Evolutionary conservation across 2,797 vertebrate species (phyloP).

Genomic region (Sebastes reedi): DNA sequence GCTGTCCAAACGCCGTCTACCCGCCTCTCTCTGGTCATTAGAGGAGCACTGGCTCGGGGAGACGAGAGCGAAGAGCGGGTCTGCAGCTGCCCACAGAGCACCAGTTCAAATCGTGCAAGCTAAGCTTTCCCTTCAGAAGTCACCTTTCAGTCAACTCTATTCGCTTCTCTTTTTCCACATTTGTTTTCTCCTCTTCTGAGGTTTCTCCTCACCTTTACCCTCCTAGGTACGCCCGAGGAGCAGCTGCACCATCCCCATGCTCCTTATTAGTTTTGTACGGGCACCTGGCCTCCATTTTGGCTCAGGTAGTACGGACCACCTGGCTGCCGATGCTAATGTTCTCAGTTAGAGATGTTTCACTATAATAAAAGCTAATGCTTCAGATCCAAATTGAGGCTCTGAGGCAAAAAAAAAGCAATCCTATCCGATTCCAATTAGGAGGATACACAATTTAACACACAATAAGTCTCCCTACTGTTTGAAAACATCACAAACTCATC

Average conservation of each 20-base stretch:
- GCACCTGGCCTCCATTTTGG: constrained; percentile 55
- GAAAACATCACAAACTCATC: constrained; percentile 1
- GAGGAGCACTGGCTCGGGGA: constrained; percentile 4
- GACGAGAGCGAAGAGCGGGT: constrained; percentile 5
- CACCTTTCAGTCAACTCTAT: constrained; percentile 15
- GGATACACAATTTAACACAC: constrained; percentile 6
- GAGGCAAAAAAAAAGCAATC: constrained; percentile 3
- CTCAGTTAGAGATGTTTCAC: constrained; percentile 20
- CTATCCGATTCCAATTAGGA: background rate
- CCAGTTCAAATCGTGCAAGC: constrained; percentile 19
- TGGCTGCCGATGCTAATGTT: constrained; percentile 15
- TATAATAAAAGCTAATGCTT: constrained; percentile 20
- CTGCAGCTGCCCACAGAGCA: constrained; percentile 26
- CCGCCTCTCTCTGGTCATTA: constrained; percentile 12
- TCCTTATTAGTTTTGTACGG: constrained; percentile 59
- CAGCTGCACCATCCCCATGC: constrained; percentile 57
- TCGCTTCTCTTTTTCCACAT: background rate
- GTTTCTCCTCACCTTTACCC: constrained; percentile 38
- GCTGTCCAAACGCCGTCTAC: constrained; percentile 12
- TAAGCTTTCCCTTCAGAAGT: constrained; percentile 4
- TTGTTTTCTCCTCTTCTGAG: constrained; percentile 18
- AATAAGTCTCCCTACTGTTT: background rate
- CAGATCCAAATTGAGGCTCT: constrained; percentile 9
- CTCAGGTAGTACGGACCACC: constrained; percentile 46
- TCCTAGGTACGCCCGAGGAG: constrained; percentile 36